These are phyloP conservation scores for Triplophysa rosa DNA, from an alignment of 2,113 vertebrate genomes.

Conservation along the genomic window DNA sequence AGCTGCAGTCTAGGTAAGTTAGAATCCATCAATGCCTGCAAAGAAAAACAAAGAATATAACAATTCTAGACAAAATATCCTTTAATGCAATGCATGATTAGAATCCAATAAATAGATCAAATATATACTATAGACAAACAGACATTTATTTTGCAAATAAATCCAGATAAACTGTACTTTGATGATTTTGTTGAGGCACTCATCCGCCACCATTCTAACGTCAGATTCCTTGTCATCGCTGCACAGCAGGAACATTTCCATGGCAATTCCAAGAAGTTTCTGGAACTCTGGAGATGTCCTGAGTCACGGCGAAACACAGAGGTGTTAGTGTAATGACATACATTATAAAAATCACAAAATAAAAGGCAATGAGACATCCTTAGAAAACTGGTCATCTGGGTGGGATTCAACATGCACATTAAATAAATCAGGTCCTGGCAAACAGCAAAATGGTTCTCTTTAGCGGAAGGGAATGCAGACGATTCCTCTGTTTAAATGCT, in stretches of 20 bases:
- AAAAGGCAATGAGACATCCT: not conserved
- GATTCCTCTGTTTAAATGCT: not conserved
- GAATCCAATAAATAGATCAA: not conserved
- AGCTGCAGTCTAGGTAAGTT: conserved; percentile 92
- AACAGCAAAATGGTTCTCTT: not conserved
- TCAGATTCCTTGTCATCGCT: conserved; percentile 94
- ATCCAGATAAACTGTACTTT: conserved; percentile 76
- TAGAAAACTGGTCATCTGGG: no score
- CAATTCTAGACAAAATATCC: not conserved
- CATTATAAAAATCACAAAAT: conserved; percentile 4
- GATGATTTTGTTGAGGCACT: conserved; percentile 99
- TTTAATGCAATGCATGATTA: not conserved
- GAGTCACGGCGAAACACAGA: conserved; percentile 47
- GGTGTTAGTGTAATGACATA: conserved; percentile 21
- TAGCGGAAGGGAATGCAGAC: not conserved
- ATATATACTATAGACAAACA: no score
- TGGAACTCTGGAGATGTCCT: conserved; percentile 98
- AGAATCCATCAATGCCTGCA: conserved; percentile 96
- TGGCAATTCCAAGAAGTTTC: conserved; percentile 93
- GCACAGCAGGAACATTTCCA: conserved; percentile 97
- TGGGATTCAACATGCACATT: not conserved
- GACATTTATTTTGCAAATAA: not conserved
- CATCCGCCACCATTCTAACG: conserved; percentile 97
- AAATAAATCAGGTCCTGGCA: not conserved
- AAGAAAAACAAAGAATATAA: conserved; percentile 33